Evolutionary conservation across 2,113 vertebrate genomes (phyloP).

Genomic region (Zapus hudsonius): DNA sequence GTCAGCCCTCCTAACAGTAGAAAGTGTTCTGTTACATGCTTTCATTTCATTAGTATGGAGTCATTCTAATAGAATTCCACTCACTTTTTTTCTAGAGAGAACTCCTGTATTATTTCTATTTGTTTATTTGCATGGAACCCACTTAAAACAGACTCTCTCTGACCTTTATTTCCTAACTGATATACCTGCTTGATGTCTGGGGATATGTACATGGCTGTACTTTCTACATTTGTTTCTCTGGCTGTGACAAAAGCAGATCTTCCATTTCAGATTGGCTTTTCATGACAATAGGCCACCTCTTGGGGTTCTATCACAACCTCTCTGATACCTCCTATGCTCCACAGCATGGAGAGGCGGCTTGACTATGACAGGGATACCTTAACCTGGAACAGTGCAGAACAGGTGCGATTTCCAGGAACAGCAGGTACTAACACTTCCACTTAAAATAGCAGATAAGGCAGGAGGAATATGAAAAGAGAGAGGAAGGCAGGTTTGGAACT

Average conservation of each 20-base stretch:
- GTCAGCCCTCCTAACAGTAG: background rate
- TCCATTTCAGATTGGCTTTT: background rate
- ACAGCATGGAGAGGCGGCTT: background rate
- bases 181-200: background rate
- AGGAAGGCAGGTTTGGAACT: background rate
- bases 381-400: background rate
- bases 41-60: background rate
- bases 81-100: background rate
- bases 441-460: background rate
- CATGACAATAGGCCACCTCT: background rate
- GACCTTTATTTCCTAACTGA: background rate
- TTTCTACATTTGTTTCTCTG: background rate
- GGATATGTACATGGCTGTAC: background rate
- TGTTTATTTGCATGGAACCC: background rate
- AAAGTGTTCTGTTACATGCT: background rate
- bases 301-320: background rate
- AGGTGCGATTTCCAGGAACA: background rate
- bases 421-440: background rate
- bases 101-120: background rate
- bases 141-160: background rate
- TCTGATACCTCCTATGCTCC: background rate
- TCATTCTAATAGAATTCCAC: background rate
- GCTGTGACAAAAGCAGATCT: constrained; percentile 13
- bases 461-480: background rate
- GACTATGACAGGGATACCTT: background rate